These are phyloP conservation scores for Pyrrhia umbra DNA, from an alignment of 2,888 invertebrate species.

Conservation along the genomic window DNA sequence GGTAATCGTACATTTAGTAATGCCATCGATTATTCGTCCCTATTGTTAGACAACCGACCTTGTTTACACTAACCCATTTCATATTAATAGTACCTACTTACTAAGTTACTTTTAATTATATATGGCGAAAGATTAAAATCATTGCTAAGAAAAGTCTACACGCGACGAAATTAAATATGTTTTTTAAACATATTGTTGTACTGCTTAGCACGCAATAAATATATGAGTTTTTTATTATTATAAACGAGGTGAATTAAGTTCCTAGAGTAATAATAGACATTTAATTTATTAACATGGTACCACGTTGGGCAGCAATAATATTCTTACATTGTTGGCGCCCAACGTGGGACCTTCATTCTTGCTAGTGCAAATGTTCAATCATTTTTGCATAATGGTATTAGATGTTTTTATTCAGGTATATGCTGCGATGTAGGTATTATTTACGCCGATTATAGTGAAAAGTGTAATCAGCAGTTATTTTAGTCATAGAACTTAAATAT, in stretches of 20 bases:
- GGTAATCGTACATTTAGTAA: slow-evolving; percentile 54
- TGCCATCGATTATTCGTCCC: slow-evolving; percentile 57
- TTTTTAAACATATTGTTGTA: slow-evolving; percentile 47
- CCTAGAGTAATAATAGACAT: slow-evolving; percentile 27
- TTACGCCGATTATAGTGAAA: neutral
- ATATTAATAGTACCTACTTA: slow-evolving; percentile 54
- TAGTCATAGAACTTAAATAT: neutral
- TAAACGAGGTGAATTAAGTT: slow-evolving; percentile 34
- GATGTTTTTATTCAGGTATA: neutral
- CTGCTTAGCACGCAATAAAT: slow-evolving; percentile 54
- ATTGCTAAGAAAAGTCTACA: slow-evolving; percentile 58
- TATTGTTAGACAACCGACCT: slow-evolving; percentile 59
- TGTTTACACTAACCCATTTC: slow-evolving; percentile 56
- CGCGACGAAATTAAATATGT: slow-evolving; percentile 60
- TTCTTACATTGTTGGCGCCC: slow-evolving; percentile 32
- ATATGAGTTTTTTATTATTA: slow-evolving; percentile 44
- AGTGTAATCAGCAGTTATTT: neutral
- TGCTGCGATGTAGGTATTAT: neutral
- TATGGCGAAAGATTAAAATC: slow-evolving; percentile 56
- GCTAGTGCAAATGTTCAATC: neutral
- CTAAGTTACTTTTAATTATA: slow-evolving; percentile 60
- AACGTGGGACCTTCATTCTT: slow-evolving; percentile 15
- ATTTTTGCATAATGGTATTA: slow-evolving; percentile 4
- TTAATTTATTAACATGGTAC: slow-evolving; percentile 33
- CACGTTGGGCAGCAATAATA: slow-evolving; percentile 52